Base-by-base conservation (phyloP, 2,113 vertebrate species). In the Andinoacara biseriatus region DNA sequence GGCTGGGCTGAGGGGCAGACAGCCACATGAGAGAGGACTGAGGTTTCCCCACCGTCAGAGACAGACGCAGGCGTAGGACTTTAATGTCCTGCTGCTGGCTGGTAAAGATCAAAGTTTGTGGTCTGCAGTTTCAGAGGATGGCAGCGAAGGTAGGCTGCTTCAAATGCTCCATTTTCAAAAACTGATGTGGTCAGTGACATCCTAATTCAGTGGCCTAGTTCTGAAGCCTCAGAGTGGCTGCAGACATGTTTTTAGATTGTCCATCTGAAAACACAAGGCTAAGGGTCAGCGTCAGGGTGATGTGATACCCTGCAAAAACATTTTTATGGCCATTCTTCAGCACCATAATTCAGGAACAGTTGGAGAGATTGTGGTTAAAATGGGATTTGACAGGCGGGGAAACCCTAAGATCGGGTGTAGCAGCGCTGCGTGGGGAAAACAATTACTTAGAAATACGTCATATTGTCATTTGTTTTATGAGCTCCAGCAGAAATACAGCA, bases 1-100 rank as follows among this genome's bases (percentile, higher is more conserved):
- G 85, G 10, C 81, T 46, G 80, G 65, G 81, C 59, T 33, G 61
- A 81, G 35, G 76, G 84, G 78, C 84, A 88, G 90, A 91, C 85
- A 22, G 74, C 90, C 88, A 91, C 90, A 92, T 89, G 86, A 90
- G 87, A 86, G 80, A 46, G 72, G 29, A 58, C 58, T 20, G 81
- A 80, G 83, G 78, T 62, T 74, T 76, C 65, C 83, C 58, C 84
- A 6, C 84, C 84, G 24, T 52, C 83, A 65, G n/a, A 81, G 56
- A 77, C 65, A 63, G 13, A 87, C 20, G 22, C 72, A 61, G 87
- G 46, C 67, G 79, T 58, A 79, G 76, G 63, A 52, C 67, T 54
- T 72, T 26, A 72, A 72, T 72, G 67, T 11, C 31, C 26, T 0
- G 46, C 20, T 72, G 46, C 14, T 72, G 76, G 84, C 85, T 24